phyloP scores from a whole-genome alignment of 2,797 vertebrate species.

The Sebastes itinus region DNA sequence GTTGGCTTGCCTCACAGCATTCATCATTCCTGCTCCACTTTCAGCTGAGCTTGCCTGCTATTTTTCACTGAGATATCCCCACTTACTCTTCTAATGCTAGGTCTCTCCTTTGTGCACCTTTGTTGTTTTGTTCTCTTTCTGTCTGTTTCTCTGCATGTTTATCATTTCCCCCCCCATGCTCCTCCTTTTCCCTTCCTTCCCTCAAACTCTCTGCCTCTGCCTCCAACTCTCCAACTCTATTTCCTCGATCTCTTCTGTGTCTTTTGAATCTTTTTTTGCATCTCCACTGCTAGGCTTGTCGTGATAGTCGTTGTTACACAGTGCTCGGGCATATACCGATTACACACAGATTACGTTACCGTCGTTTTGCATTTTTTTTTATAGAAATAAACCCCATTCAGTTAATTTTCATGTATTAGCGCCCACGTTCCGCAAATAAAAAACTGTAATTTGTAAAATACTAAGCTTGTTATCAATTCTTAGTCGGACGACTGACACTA shows the following conservation, averaged over 20 bases:
- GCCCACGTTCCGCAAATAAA: neutral
- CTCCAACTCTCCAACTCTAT: neutral
- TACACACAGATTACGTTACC: neutral
- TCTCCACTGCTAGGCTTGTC: neutral
- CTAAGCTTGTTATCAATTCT: neutral
- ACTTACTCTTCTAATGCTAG: conserved; percentile 61
- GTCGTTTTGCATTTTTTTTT: neutral
- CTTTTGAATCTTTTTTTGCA: neutral
- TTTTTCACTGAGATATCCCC: conserved; percentile 63
- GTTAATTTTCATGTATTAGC: neutral
- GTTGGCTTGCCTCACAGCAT: conserved; percentile 51
- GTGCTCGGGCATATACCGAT: neutral
- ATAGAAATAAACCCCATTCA: neutral
- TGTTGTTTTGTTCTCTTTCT: conserved; percentile 46
- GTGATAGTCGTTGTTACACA: neutral
- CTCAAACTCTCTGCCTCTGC: neutral
- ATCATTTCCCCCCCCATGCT: neutral
- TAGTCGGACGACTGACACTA: neutral
- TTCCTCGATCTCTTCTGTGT: neutral
- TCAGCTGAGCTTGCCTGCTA: conserved; percentile 54
- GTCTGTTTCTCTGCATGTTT: conserved; percentile 27
- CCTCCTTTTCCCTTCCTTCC: neutral
- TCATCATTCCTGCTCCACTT: conserved; percentile 74
- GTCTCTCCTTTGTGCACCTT: conserved; percentile 31
- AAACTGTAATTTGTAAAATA: neutral